A percentile compares a stretch with the other conserved stretches of the same genome.
Evolutionary conservation across 2,113 vertebrate genomes (phyloP).

Genomic region (Semnornis frantzii): DNA sequence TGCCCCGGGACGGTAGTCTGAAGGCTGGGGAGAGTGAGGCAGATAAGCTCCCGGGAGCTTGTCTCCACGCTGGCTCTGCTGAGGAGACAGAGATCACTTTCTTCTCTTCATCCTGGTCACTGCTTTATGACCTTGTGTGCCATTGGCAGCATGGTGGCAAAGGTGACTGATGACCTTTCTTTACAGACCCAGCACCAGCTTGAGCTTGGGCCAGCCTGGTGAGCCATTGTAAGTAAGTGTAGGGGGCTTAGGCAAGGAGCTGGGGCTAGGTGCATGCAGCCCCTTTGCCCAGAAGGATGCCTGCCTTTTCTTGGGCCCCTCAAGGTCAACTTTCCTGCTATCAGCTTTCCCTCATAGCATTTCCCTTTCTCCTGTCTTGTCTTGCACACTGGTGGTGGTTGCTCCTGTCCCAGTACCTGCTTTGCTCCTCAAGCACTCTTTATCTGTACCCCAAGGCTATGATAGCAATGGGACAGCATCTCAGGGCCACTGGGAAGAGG

Average conservation of each 20-base stretch:
- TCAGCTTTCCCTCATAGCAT: background rate
- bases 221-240: too few relatives aligned
- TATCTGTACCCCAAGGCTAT: rapidly evolving
- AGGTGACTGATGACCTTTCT: background rate
- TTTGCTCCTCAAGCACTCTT: background rate
- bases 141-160: background rate
- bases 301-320: background rate
- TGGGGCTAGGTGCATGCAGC: too few relatives aligned
- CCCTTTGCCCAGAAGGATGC: background rate
- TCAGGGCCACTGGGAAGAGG: background rate
- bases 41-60: background rate
- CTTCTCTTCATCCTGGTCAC: background rate
- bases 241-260: background rate
- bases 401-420: background rate
- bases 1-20: background rate
- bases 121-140: background rate
- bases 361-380: background rate
- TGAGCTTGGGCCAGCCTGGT: background rate
- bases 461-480: background rate
- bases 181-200: background rate
- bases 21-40: background rate
- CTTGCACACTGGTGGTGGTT: background rate
- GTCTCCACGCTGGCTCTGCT: background rate
- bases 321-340: background rate
- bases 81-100: too few relatives aligned